Base-by-base conservation (phyloP, 2,797 vertebrate genomes). In the Botia almorhae region DNA sequence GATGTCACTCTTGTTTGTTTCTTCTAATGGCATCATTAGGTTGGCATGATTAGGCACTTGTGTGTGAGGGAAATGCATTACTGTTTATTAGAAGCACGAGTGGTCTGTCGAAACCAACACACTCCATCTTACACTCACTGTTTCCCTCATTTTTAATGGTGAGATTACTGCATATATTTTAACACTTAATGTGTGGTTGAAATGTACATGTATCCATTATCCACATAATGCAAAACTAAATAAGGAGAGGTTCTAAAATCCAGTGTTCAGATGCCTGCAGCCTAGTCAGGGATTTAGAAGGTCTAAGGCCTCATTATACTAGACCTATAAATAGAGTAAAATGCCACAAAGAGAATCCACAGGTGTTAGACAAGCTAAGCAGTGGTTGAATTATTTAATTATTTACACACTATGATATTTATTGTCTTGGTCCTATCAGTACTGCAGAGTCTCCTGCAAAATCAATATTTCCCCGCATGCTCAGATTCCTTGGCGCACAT, bases 201-300 rank as follows among this genome's bases (percentile, higher is more conserved):
- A 87, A 86, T 80, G 84, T 84, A 80, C 82, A 86, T 79, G 76
- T 71, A 56, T 91, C 88, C 87, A 77, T 90, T 90, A 85, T 88
- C 89, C 85, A 29, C 13, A 16, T 84, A 78, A 51, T 90, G 91
- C 82, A 87, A 74, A 82, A 79, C 82, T 87, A 86, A 89, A 90
- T 88, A 85, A 74, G 83, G 72, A 69, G 80, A 78, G 71, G 81
- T 76, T 70, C 68, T 75, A 71, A 72, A 68, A 77, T 82, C 80
- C 78, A 80, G 85, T 82, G 81, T 26, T 43, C 70, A 26, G 63
- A 23, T 53, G 75, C 69, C 36, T 74, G 29, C 1, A 29, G 55
- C 56, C 48, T 43, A 67, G 12, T 11, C 53, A 48, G 17, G 51
- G 56, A 53, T 70, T 33, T 53, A 61, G 39, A 81, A 43, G 68